Conservation (phyloP, 2,797 vertebrate genomes). For the Morus bassanus region DNA sequence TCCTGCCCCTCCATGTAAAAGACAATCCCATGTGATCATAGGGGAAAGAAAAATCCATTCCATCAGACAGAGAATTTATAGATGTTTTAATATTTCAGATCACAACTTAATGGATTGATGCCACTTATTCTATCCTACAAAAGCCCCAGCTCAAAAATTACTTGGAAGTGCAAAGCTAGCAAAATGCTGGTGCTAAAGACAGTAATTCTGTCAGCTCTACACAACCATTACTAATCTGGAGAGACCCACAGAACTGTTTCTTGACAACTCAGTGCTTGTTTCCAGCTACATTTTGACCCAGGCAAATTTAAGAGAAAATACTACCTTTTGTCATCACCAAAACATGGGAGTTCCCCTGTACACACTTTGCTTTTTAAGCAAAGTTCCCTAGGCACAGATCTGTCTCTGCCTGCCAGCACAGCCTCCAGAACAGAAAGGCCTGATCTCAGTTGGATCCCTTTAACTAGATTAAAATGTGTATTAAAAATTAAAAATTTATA, state of each 20-base stretch:
- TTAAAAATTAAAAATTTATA: neutral
- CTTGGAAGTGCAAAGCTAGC: neutral
- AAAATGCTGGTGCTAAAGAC: neutral
- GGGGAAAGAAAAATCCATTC: neutral
- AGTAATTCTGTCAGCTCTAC: neutral
- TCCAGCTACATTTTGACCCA: neutral
- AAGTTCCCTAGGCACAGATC: neutral
- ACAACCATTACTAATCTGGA: neutral
- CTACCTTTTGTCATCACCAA: neutral
- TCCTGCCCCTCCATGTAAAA: neutral
- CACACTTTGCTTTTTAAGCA: neutral
- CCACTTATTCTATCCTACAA: neutral
- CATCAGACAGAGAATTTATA: neutral
- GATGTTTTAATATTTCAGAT: neutral
- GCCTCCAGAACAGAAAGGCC: neutral
- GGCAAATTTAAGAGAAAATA: neutral
- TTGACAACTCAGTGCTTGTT: neutral
- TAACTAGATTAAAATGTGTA: neutral
- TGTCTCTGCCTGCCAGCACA: neutral
- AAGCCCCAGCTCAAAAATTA: neutral
- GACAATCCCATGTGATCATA: neutral
- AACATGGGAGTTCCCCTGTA: neutral
- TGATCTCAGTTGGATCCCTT: neutral
- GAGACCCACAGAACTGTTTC: neutral
- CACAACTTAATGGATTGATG: neutral